phyloP scores from a whole-genome alignment of 2,113 vertebrate genomes.

The Bubo bubo region DNA sequence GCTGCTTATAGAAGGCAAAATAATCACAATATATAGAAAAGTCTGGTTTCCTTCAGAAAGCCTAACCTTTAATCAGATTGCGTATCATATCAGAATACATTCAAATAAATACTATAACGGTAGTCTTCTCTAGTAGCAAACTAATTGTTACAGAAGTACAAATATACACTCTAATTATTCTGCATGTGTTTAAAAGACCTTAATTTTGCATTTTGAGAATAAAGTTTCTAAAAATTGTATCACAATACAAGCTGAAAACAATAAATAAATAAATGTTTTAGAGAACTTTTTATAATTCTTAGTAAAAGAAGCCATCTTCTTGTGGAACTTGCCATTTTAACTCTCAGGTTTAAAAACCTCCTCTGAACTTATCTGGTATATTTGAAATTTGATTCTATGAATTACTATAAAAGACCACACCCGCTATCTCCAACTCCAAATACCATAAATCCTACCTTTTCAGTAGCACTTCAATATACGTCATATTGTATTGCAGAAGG shows the following conservation, averaged over 20 bases:
- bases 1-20: not conserved
- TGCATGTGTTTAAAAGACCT: not conserved
- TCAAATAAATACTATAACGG: not conserved
- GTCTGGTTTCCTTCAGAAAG: not conserved
- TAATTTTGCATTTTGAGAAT: not conserved
- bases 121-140: not conserved
- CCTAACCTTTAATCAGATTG: not conserved
- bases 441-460: slow-evolving; percentile 80
- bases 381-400: not conserved
- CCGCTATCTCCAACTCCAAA: not conserved
- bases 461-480: slow-evolving; percentile 82
- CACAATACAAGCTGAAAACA: not conserved
- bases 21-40: not conserved
- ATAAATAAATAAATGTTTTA: not conserved
- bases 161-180: not conserved
- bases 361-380: not conserved
- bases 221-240: not conserved
- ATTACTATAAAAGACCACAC: not conserved
- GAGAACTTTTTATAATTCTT: not conserved
- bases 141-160: not conserved
- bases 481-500: slow-evolving; percentile 89
- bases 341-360: not conserved
- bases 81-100: not conserved
- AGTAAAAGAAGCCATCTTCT: not conserved
- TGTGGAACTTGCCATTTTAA: not conserved